Evolutionary conservation across 2,888 invertebrate species (phyloP), one percentile per base, ranked within the genome.

Genomic region (Altica lythri): DNA sequence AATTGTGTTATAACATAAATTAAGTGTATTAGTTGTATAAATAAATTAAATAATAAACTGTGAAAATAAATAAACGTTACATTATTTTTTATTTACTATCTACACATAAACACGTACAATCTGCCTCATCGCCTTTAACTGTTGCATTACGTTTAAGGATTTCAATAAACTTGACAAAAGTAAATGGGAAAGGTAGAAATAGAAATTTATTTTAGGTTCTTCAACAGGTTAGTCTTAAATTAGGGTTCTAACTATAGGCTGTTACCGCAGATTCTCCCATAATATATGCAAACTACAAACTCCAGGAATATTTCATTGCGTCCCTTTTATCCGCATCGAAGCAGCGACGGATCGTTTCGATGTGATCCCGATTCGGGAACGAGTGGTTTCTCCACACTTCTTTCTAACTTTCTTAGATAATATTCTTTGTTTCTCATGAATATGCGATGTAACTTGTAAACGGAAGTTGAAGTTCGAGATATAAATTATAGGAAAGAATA

Each of bases 131-230:
- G n/a, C n/a, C n/a, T n/a, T n/a, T n/a, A n/a, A n/a, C n/a, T n/a
- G n/a, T n/a, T n/a, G n/a, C n/a, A n/a, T n/a, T n/a, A n/a, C n/a
- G n/a, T n/a, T n/a, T n/a, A n/a, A n/a, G n/a, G n/a, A n/a, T n/a
- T n/a, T n/a, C n/a, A n/a, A n/a, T n/a, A n/a, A n/a, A n/a, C n/a
- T n/a, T n/a, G n/a, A 40, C 25, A 40, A 22, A 19, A 14, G 22
- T 25, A 34, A 45, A 16, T 32, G 32, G 45, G 32, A 45, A 45
- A 45, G 45, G 45, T 45, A 32, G 19, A 45, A 45, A 32, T 45
- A 45, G 45, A 45, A 45, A 45, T 45, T 45, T 45, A 45, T 45
- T 45, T 32, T 25, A 42, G 45, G 32, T 45, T 45, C 45, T 45
- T 45, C 45, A 45, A 45, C 45, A 45, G 45, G 45, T 45, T 45